These are phyloP conservation scores for Hypsibius dujardini DNA, from an alignment of 1,140 invertebrate species.

Conservation along the genomic window DNA sequence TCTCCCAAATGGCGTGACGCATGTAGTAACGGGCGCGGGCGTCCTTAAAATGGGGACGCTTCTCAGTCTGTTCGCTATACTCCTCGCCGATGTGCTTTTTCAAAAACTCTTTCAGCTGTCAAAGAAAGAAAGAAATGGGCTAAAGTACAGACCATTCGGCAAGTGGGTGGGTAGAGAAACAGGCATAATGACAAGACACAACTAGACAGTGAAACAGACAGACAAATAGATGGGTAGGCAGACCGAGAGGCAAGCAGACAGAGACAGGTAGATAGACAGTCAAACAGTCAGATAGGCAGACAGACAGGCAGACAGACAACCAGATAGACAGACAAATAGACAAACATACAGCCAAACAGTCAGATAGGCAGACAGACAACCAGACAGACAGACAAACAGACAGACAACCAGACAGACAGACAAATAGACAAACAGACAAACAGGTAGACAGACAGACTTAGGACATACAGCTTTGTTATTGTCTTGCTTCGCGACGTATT, in stretches of 20 bases:
- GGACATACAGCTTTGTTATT: background rate
- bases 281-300: too few species aligned
- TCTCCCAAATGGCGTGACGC: conserved; percentile 16
- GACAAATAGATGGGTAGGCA: background rate
- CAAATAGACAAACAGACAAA: background rate
- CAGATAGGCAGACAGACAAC: background rate
- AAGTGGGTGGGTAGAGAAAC: background rate
- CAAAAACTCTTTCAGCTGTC: background rate
- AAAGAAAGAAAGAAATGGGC: background rate
- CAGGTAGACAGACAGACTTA: background rate
- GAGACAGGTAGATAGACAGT: background rate
- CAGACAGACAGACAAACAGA: background rate
- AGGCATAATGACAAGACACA: background rate
- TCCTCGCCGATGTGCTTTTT: conserved; percentile 15
- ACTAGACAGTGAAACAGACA: background rate
- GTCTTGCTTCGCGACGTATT: conserved; percentile 13
- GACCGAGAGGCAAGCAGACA: background rate
- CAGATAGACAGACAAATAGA: background rate
- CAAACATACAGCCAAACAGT: background rate
- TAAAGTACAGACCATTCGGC: too few species aligned
- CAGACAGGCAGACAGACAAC: background rate
- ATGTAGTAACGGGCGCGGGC: conserved; percentile 5
- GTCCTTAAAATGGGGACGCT: conserved; percentile 10
- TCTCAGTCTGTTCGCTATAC: conserved; percentile 8
- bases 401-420: background rate